Evolutionary conservation across 2,888 invertebrate genomes (phyloP).

Genomic region (Desoria tigrina): DNA sequence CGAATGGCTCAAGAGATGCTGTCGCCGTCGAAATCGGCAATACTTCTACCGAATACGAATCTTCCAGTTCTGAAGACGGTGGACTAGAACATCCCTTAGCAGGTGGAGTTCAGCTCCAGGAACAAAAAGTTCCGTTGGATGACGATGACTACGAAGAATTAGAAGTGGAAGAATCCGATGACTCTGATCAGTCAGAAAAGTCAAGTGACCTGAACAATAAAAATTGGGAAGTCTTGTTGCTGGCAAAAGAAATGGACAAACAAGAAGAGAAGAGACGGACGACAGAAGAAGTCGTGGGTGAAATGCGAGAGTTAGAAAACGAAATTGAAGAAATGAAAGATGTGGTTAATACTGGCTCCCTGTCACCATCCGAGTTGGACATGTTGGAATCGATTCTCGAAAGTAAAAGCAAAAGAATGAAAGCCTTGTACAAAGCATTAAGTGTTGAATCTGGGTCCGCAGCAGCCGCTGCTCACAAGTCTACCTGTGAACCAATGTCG

Average conservation of each 20-base stretch:
- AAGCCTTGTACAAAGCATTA: constrained; percentile 52
- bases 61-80: constrained; percentile 37
- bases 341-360: constrained; percentile 49
- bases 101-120: constrained; percentile 21
- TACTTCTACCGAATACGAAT: constrained; percentile 49
- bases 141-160: constrained; percentile 42
- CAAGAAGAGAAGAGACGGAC: constrained; percentile 48
- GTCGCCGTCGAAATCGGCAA: constrained; percentile 50
- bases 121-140: constrained; percentile 31
- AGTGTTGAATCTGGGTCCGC: constrained; percentile 53
- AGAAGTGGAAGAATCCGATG: constrained; percentile 6
- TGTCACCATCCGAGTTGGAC: constrained; percentile 54
- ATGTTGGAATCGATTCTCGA: constrained; percentile 54
- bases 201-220: constrained; percentile 47
- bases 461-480: constrained; percentile 15
- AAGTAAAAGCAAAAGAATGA: constrained; percentile 49
- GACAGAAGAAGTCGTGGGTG: constrained; percentile 48
- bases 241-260: constrained; percentile 70
- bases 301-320: constrained; percentile 51
- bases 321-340: constrained; percentile 53
- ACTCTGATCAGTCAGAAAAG: constrained; percentile 30
- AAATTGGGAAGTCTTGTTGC: constrained; percentile 75
- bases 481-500: neutral
- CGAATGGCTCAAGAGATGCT: constrained; percentile 41
- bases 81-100: constrained; percentile 22